Conservation (phyloP, 2,797 vertebrate genomes). For the Salarias fasciatus region DNA sequence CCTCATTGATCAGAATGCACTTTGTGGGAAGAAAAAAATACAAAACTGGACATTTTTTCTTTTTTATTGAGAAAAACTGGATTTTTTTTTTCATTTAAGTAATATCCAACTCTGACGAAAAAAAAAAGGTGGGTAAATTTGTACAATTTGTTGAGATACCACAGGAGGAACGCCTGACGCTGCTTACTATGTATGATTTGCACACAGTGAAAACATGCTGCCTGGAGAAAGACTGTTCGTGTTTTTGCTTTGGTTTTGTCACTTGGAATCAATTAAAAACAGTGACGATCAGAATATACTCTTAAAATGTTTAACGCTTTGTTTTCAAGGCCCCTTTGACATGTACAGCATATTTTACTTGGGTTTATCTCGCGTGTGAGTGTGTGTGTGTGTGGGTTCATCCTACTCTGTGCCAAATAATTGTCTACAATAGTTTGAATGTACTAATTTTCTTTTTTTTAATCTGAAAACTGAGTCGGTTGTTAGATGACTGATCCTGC, state of each 20-base stretch:
- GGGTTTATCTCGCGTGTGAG: no score
- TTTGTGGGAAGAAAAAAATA: slow-evolving; percentile 37
- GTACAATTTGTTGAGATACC: slow-evolving; percentile 20
- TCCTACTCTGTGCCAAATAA: no score
- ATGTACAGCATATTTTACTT: no score
- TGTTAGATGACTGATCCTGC: no score
- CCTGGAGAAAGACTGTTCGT: slow-evolving; percentile 29
- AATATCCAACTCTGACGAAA: slow-evolving; percentile 29
- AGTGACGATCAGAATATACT: not conserved
- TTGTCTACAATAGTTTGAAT: no score
- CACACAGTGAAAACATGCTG: slow-evolving; percentile 61
- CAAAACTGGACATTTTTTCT: slow-evolving; percentile 57
- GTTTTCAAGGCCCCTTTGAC: no score
- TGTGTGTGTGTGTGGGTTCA: no score
- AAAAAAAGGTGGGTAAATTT: slow-evolving; percentile 18
- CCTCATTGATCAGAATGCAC: slow-evolving; percentile 47
- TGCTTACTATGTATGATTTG: slow-evolving; percentile 72
- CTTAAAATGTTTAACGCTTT: no score
- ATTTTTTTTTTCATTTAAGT: slow-evolving; percentile 15
- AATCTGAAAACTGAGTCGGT: no score
- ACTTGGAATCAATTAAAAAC: slow-evolving; percentile 15
- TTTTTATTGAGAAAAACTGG: slow-evolving; percentile 57
- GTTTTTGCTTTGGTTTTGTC: slow-evolving; percentile 27
- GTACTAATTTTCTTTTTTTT: no score
- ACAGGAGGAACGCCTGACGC: slow-evolving; percentile 34